Evolutionary conservation across 1,140 invertebrate species (phyloP), one percentile per base, ranked within the genome.

Genomic region (Agraylea sexmaculata): DNA sequence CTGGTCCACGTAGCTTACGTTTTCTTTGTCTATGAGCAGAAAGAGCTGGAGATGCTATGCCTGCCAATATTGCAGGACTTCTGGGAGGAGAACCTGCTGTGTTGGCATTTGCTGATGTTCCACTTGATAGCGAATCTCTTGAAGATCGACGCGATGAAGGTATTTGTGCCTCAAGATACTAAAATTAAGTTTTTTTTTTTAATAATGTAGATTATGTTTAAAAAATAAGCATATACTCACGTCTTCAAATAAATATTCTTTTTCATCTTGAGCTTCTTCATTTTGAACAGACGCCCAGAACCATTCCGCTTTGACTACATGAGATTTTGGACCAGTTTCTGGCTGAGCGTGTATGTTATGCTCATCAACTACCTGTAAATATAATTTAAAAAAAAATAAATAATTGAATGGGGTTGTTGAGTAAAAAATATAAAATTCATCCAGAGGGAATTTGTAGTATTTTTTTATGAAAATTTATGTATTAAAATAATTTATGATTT

Each of bases 201-300:
- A 10, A 8, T 29, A 38, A n/a, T 6, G 6, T 13, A 16, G 6
- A 32, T 10, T 32, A 10, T 7, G 7, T 10, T 7, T 16, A 32
- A 15, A 11, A 37, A 40, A 49, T 22, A 33, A 40, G 36, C 33
- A 40, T 11, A 40, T 40, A 67, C 71, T 77, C 68, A 85, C 83
- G 62, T 86, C 77, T 66, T 83, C 80, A 52, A 86, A 87, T 12
- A 85, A 66, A 64, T 91, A 93, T 43, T 89, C 78, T 51, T 78
- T 80, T 60, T 96, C 92, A 54, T 86, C 78, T 28, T 87, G 85
- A 58, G 88, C 87, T 47, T 82, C 84, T 52, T 91, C 85, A 68
- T 95, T 93, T 64, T 97, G 91, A 36, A 98, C 86, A 27, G 89
- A 90, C 0, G 79, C 83, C 91, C 92, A 96, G 65, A 98, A 97